These are phyloP conservation scores for Leptinotarsa haldemani DNA, from an alignment of 2,888 invertebrate genomes.

Conservation along the genomic window DNA sequence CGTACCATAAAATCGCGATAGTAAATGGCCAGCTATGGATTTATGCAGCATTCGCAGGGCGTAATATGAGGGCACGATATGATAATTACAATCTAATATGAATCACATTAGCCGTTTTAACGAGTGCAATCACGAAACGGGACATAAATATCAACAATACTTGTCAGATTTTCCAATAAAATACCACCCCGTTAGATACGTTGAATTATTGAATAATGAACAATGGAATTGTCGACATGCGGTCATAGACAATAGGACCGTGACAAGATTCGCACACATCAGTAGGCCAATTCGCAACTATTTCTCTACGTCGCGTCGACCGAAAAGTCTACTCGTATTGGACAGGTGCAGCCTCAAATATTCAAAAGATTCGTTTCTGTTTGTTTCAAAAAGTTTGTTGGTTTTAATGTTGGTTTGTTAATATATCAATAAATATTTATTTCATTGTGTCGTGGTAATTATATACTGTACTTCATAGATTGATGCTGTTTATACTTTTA, in stretches of 20 bases:
- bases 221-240: slow-evolving; percentile 49
- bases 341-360: too few relatives aligned
- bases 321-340: too few relatives aligned
- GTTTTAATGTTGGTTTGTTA: too few relatives aligned
- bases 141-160: slow-evolving; percentile 59
- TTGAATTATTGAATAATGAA: slow-evolving; percentile 45
- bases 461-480: too few relatives aligned
- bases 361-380: too few relatives aligned
- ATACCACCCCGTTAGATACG: slow-evolving; percentile 34
- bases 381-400: too few relatives aligned
- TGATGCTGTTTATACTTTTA: too few relatives aligned
- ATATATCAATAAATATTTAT: too few relatives aligned
- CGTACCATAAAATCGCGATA: slow-evolving; percentile 33
- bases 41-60: slow-evolving; percentile 45
- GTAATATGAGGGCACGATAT: slow-evolving; percentile 51
- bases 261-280: background rate
- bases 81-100: slow-evolving; percentile 59
- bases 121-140: slow-evolving; percentile 54
- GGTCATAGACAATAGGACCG: slow-evolving; percentile 37
- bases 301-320: background rate
- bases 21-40: slow-evolving; percentile 42
- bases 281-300: background rate
- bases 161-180: slow-evolving; percentile 57
- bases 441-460: too few relatives aligned
- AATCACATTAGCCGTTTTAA: slow-evolving; percentile 57